Base-by-base conservation (phyloP, 1,140 invertebrate species). In the Bombus soroeensis region DNA sequence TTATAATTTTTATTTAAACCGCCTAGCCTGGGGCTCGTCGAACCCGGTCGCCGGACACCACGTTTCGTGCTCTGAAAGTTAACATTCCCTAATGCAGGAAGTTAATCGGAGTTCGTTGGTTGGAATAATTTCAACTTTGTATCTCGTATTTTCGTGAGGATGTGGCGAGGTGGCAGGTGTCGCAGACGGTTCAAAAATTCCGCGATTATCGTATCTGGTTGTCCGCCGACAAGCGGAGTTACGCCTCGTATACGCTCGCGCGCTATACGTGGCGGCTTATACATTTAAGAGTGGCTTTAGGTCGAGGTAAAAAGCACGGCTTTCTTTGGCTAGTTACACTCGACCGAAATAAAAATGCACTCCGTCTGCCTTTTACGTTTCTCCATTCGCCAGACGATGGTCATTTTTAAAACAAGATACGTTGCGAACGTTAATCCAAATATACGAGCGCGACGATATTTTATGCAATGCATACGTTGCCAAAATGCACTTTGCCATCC, bases 401-500 rank as follows among this genome's bases (percentile, higher is more conserved):
- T 15, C 59, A 79, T 79, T 66, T 79, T 79, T 66, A 43, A 79
- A 57, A 57, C 34, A 71, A 71, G 66, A 57, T 34, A 39, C 41
- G 25, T 34, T 12, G 75, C 57, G 37, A 77, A 41, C 75, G 37
- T 25, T 77, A 62, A 77, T 57, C 75, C 57, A 41, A 77, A 77
- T 77, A n/a, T 41, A 47, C 77, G 64, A 53, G 34, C 43, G 43
- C 28, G 41, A 34, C 41, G 41, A 57, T 80, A 70, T 80, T 80
- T 80, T n/a, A 53, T 37, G 43, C 8, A 32, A 28, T 1, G 28
- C 15, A 13, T 37, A 25, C 64, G 64, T 43, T 53, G 43, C 66
- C 43, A 53, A 80, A 80, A 71, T 80, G 78, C 78, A 71, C 66
- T 80, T 47, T 39, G 18, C 78, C 34, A n/a, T 71, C 32, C 25